These are phyloP conservation scores for Mizuhopecten yessoensis DNA, from an alignment of 1,140 invertebrate genomes.

Conservation along the genomic window DNA sequence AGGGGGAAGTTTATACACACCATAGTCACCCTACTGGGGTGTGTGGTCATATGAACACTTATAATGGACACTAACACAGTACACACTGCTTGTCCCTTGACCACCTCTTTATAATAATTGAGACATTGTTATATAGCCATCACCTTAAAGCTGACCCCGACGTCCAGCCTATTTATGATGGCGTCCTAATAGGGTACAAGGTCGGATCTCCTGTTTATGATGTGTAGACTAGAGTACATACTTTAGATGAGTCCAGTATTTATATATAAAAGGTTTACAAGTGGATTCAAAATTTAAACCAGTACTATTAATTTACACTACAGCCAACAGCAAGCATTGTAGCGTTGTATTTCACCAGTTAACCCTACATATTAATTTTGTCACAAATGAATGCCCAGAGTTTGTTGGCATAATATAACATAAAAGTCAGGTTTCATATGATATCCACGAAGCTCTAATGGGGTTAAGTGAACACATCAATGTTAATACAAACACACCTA, in stretches of 20 bases:
- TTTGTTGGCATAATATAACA: conserved; percentile 26
- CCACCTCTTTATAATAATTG: no score
- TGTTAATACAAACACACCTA: neutral
- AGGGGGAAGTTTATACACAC: neutral
- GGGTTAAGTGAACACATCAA: neutral
- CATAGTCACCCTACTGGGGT: no score
- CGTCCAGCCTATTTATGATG: no score
- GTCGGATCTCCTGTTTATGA: neutral
- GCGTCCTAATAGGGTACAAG: no score
- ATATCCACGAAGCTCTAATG: neutral
- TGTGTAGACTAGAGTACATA: no score
- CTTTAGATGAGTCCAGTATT: neutral
- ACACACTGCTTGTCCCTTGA: no score
- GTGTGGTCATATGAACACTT: neutral
- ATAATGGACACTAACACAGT: no score
- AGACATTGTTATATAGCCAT: no score
- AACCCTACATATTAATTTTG: neutral
- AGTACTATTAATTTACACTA: neutral
- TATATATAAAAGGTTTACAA: neutral
- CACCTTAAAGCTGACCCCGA: no score
- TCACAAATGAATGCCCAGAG: neutral
- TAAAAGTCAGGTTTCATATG: neutral
- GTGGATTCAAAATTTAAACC: neutral
- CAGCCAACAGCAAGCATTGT: neutral
- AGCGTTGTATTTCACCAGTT: neutral